Percentiles rank a stretch among this genome's conserved stretches.
Conservation (phyloP, 2,113 vertebrate species). For the Tympanuchus pallidicinctus region DNA sequence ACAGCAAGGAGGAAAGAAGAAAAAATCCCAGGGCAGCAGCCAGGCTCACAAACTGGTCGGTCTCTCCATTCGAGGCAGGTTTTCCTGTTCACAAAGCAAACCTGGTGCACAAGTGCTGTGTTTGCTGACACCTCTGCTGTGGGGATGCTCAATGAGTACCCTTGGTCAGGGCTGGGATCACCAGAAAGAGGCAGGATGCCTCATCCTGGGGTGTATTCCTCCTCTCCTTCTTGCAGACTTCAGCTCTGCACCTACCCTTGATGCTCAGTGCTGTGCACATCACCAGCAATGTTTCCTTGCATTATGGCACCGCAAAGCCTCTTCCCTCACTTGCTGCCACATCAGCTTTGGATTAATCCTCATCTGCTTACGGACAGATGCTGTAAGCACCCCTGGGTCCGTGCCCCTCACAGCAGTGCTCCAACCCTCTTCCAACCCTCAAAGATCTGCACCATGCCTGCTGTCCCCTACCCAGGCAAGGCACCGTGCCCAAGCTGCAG, state of each 20-base stretch:
- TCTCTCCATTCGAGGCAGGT: neutral
- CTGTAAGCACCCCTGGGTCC: neutral
- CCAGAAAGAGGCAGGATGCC: no score
- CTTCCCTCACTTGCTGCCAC: neutral
- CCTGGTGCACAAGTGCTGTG: no score
- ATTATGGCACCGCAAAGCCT: neutral
- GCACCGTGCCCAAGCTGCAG: fast-evolving
- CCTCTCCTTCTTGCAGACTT: neutral
- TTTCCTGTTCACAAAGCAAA: neutral
- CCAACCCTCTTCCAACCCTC: neutral
- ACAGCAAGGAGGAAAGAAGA: neutral
- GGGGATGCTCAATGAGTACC: neutral
- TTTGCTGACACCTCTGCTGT: neutral
- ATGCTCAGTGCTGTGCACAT: neutral
- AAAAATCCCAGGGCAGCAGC: neutral
- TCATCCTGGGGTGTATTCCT: neutral
- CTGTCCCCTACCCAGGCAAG: neutral
- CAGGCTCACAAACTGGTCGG: neutral
- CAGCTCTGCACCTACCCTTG: neutral
- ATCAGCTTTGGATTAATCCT: neutral
- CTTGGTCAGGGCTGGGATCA: neutral
- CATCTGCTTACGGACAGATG: neutral
- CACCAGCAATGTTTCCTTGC: neutral
- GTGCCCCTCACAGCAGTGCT: fast-evolving
- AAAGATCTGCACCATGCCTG: fast-evolving